Base-by-base conservation (phyloP, 2,888 invertebrate genomes). In the Metallyticus violacea region DNA sequence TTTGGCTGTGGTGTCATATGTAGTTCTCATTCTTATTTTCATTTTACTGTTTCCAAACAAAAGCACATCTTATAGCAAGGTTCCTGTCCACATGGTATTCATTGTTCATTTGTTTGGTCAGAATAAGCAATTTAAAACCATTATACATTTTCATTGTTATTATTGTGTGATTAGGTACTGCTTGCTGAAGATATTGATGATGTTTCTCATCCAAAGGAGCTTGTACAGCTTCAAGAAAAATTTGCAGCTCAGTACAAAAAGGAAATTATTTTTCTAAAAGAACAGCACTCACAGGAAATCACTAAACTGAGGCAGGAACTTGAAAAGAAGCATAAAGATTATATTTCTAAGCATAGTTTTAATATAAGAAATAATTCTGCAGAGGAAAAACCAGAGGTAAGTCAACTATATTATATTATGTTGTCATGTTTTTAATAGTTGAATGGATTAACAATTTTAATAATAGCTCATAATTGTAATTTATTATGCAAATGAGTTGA, bases 151-250 rank as follows among this genome's bases (percentile, higher is more conserved):
- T 40, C 40, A 9, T 40, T 40, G 9, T 3, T 40, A 9, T 40
- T 40, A 40, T 40, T 40, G 4, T 28, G 25, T n/a, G n/a, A 28
- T 27, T 91, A 96, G 96, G 95, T 95, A 90, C 92, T 96, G 90
- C 93, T 96, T 7, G 95, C 94, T 90, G 95, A 96, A 28, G 83
- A 77, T 15, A 93, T 94, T 88, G 94, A 94, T 85, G 95, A 95
- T 90, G 94, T 95, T 91, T 94, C 95, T 90, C 96, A 96, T 96
- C 96, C 96, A 78, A 92, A 94, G 88, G 96, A 97, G 92, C 93
- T 97, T 89, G 93, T 96, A 85, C 94, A 95, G 89, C 91, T 97
- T 77, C 92, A 96, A 25, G 95, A 96, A 91, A 95, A 94, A 92
- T 95, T 97, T 88, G 94, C 95, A 85, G 94, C 94, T 27, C 95